These are phyloP conservation scores for Sympetrum striolatum DNA, from an alignment of 2,888 invertebrate species.

Conservation along the genomic window DNA sequence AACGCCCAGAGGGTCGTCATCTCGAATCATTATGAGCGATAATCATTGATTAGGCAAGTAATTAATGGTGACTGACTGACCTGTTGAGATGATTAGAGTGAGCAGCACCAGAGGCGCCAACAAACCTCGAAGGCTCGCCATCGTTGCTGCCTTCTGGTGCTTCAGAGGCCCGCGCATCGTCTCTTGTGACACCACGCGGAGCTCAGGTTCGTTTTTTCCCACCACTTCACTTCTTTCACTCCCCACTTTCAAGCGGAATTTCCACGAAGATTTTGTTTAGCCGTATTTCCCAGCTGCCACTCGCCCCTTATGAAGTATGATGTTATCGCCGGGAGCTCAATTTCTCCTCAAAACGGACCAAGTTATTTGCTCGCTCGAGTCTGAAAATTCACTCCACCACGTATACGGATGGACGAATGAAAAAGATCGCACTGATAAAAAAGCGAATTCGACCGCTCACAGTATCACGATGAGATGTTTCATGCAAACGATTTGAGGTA, in stretches of 20 bases:
- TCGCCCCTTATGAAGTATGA: not conserved
- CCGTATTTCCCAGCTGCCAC: not conserved
- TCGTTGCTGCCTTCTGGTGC: slow-evolving; percentile 13
- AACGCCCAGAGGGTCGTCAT: too few species aligned
- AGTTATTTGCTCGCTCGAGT: too few species aligned
- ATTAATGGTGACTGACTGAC: not conserved
- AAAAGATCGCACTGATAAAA: too few species aligned
- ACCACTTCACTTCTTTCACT: slow-evolving; percentile 11
- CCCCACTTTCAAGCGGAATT: not conserved
- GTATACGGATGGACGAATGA: too few species aligned
- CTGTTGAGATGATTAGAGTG: slow-evolving; percentile 34
- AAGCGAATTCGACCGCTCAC: too few species aligned
- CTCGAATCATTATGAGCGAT: too few species aligned
- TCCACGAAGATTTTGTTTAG: not conserved
- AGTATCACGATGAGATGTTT: too few species aligned
- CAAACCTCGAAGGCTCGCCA: slow-evolving; percentile 7
- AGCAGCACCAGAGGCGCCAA: slow-evolving; percentile 28
- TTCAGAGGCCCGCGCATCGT: not conserved
- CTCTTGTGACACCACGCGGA: not conserved
- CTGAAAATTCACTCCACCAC: too few species aligned
- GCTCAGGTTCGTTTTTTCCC: not conserved
- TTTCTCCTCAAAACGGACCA: not conserved
- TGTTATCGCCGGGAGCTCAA: not conserved
- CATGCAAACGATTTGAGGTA: too few species aligned
- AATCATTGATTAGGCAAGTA: too few species aligned